These are phyloP conservation scores for Drosophila trichaetosa DNA, from an alignment of 2,888 invertebrate species.

Conservation along the genomic window DNA sequence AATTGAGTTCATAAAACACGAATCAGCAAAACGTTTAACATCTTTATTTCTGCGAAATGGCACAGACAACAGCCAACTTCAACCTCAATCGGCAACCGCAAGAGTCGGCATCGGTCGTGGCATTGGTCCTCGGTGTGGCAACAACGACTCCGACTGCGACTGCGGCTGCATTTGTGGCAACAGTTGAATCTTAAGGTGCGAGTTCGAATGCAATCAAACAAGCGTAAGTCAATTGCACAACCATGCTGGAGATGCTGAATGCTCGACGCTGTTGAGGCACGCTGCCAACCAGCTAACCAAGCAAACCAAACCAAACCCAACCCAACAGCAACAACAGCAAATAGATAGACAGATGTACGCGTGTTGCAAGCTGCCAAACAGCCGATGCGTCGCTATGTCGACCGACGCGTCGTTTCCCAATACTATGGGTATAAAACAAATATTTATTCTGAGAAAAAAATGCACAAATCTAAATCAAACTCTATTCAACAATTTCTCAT, in stretches of 20 bases:
- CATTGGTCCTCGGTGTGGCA: conserved; percentile 21
- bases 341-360: conserved; percentile 74
- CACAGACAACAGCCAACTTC: conserved; percentile 53
- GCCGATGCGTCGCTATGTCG: conserved; percentile 59
- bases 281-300: conserved; percentile 26
- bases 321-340: conserved; percentile 40
- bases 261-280: conserved; percentile 34
- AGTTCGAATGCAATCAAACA: conserved; percentile 80
- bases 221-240: conserved; percentile 73
- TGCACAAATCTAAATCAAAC: neutral
- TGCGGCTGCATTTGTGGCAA: conserved; percentile 38
- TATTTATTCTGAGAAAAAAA: neutral
- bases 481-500: neutral
- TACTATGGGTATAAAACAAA: conserved; percentile 37
- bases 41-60: conserved; percentile 82
- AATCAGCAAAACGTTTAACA: conserved; percentile 83
- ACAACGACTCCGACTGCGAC: conserved; percentile 11
- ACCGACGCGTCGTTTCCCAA: conserved; percentile 19
- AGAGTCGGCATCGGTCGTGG: conserved; percentile 55
- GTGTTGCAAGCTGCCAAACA: conserved; percentile 64
- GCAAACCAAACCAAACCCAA: conserved; percentile 10
- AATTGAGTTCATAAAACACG: conserved; percentile 84
- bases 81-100: conserved; percentile 60
- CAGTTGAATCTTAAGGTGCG: conserved; percentile 68
- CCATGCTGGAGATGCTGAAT: conserved; percentile 49